Evolutionary conservation across 2,888 invertebrate species (phyloP), one percentile per base, ranked within the genome.

Genomic region (Andricus quercusramuli): DNA sequence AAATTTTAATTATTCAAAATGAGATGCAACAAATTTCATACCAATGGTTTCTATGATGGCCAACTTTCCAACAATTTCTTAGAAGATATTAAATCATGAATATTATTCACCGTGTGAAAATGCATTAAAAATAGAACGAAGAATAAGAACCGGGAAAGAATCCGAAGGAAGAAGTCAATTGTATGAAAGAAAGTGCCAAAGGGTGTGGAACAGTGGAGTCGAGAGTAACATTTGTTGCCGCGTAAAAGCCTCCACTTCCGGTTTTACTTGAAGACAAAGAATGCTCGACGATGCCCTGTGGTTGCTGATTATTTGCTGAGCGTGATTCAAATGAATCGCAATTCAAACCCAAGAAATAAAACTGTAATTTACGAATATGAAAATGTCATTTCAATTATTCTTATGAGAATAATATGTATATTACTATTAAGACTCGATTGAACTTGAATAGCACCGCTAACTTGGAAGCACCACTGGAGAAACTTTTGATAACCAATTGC

Each of bases 171-270:
- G 78, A 41, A 78, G 22, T 41, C 76, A 59, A 83, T 82, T 82
- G 82, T 77, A 80, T 77, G 80, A 81, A 83, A 74, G 68, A 83
- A 80, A 78, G 80, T 25, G 82, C 56, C 44, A 62, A 56, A 78
- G 29, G 82, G 78, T 65, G 66, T 77, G 80, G 82, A 82, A 66
- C 29, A 62, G 77, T 37, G 29, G 62, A 56, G 65, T 65, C 20
- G 11, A 65, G 65, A 70, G 70, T 70, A 70, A 76, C 83, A 68
- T 79, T 83, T 83, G 84, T 79, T 66, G 76, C 62, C 79, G 64
- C 79, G 80, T 80, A 83, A 84, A 83, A 83, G 79, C 79, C 79
- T 67, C 79, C 74, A 80, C 80, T 84, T 84, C 83, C 83, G 80
- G 83, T 83, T 62, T 70, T 59, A 29, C 65, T 56, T 78, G 79